Percentiles rank a stretch among this genome's conserved stretches.
Evolutionary conservation across 2,113 vertebrate species (phyloP).

Genomic region (Oreotrochilus melanogaster): DNA sequence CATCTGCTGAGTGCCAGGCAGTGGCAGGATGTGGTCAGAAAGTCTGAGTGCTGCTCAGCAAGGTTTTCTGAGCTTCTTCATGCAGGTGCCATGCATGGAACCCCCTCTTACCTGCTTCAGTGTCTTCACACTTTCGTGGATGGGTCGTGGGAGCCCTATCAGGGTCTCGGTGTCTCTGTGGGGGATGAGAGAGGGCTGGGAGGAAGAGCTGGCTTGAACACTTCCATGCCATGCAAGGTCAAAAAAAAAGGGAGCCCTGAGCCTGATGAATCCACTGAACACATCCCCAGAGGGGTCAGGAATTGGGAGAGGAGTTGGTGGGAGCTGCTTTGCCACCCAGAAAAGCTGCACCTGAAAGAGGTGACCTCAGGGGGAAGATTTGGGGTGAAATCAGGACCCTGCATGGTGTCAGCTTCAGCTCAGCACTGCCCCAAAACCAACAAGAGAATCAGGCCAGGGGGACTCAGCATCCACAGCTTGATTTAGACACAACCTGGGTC

Average conservation of each 20-base stretch:
- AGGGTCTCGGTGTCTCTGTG: constrained; percentile 93
- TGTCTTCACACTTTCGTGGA: constrained; percentile 97
- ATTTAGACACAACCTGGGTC: not conserved
- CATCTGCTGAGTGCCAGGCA: not conserved
- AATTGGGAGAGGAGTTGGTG: fast-evolving
- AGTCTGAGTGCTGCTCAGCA: not conserved
- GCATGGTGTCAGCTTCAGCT: not conserved
- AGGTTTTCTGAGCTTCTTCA: not conserved
- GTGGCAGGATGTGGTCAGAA: not conserved
- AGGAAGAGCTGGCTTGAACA: not conserved
- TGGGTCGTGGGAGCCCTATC: constrained; percentile 93
- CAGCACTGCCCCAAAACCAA: not conserved
- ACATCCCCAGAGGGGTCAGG: not conserved
- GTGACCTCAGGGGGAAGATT: fast-evolving
- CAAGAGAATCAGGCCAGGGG: fast-evolving
- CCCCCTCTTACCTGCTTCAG: constrained; percentile 88
- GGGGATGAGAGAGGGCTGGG: not conserved
- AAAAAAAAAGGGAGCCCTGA: not conserved
- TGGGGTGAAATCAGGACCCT: not conserved
- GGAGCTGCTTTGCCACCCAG: not conserved
- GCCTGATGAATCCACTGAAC: not conserved
- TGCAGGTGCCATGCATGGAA: fast-evolving
- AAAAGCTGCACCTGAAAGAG: not conserved
- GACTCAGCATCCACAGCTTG: not conserved
- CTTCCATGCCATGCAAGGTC: not conserved